A percentile compares a stretch with the other conserved stretches of the same genome.
Conservation (phyloP, 2,797 vertebrate genomes). For the Channa striata region DNA sequence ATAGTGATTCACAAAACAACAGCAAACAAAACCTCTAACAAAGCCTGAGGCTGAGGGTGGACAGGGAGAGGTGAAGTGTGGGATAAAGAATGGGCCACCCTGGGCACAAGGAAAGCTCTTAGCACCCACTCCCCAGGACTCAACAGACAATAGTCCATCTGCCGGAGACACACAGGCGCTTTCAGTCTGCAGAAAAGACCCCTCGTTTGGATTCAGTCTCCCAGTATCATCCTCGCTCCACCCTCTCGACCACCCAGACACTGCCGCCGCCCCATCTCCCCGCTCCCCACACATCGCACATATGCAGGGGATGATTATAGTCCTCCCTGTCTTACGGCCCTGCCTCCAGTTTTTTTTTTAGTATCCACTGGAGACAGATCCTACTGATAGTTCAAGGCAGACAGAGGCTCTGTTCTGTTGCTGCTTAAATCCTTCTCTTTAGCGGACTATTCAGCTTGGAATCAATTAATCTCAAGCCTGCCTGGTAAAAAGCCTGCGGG, state of each 20-base stretch:
- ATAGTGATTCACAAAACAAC: constrained; percentile 61
- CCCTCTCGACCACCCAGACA: constrained; percentile 85
- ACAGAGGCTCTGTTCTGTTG: constrained; percentile 61
- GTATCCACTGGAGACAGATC: constrained; percentile 77
- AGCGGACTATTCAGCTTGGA: constrained; percentile 70
- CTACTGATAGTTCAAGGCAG: constrained; percentile 74
- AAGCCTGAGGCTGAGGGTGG: constrained; percentile 60
- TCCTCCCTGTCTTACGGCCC: constrained; percentile 76
- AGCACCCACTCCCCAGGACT: constrained; percentile 78
- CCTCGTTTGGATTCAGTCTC: constrained; percentile 79
- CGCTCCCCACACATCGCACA: constrained; percentile 62
- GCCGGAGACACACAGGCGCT: constrained; percentile 77
- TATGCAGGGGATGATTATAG: constrained; percentile 81
- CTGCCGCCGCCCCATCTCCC: constrained; percentile 73
- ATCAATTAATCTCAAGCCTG: constrained; percentile 76
- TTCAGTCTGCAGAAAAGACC: constrained; percentile 75
- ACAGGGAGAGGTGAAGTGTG: constrained; percentile 70
- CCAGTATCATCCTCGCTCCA: constrained; percentile 71
- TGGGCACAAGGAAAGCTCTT: constrained; percentile 66
- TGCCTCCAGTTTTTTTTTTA: constrained; percentile 73
- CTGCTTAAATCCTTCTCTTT: constrained; percentile 73
- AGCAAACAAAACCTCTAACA: constrained; percentile 72
- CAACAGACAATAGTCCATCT: constrained; percentile 86
- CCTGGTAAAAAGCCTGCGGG: constrained; percentile 65
- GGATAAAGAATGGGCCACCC: constrained; percentile 75